Evolutionary conservation across 2,113 vertebrate species (phyloP).

Genomic region (Bubo blakistoni): DNA sequence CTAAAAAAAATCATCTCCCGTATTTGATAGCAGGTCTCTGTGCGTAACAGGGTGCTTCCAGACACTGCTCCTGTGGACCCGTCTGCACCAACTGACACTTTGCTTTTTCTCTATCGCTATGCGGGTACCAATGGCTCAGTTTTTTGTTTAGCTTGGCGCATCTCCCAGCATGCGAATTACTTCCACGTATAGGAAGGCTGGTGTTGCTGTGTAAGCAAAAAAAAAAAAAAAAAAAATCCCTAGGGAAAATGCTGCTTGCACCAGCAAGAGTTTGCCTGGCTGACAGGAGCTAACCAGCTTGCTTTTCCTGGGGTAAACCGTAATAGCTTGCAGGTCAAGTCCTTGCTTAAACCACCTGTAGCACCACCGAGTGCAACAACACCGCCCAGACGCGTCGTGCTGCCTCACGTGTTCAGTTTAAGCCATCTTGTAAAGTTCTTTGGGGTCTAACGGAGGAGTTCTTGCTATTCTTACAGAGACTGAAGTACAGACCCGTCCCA

Average conservation of each 20-base stretch:
- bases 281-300: background rate
- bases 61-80: rapidly evolving
- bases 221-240: background rate
- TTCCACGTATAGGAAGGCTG: background rate
- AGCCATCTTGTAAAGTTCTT: too few species aligned
- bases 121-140: too few species aligned
- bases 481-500: background rate
- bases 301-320: background rate
- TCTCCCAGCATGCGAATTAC: background rate
- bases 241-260: background rate
- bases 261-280: background rate
- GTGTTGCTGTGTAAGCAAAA: background rate
- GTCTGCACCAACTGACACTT: background rate
- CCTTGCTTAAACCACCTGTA: background rate
- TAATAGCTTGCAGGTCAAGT: background rate
- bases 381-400: rapidly evolving
- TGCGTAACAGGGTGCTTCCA: background rate
- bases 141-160: background rate
- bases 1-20: background rate
- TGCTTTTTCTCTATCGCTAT: too few species aligned
- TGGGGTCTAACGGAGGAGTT: background rate
- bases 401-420: too few species aligned
- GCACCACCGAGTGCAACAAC: rapidly evolving
- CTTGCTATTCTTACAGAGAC: background rate
- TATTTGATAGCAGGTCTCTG: background rate